Percentiles rank a stretch among this genome's conserved stretches.
Evolutionary conservation across 2,888 invertebrate genomes (phyloP).

Genomic region (Cryptus armator): DNA sequence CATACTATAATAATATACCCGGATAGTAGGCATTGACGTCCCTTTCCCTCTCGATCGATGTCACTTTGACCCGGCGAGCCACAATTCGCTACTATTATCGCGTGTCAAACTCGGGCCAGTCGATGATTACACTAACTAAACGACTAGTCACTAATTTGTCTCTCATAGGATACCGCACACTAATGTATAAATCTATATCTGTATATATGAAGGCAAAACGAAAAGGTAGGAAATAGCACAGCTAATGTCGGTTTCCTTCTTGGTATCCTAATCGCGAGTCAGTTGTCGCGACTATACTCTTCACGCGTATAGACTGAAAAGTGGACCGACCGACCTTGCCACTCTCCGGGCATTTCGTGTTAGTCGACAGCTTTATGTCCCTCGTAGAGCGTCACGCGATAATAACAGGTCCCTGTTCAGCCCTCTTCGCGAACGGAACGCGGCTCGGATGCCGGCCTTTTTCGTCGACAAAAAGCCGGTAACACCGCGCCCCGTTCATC

Average conservation of each 20-base stretch:
- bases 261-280: constrained; percentile 17
- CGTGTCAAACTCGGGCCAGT: constrained; percentile 37
- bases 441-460: constrained; percentile 9
- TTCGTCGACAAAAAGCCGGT: constrained; percentile 72
- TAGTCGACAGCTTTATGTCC: constrained; percentile 73
- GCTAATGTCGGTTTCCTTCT: constrained; percentile 1
- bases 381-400: constrained; percentile 76
- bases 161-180: not conserved
- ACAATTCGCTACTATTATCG: constrained; percentile 25
- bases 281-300: not conserved
- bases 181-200: not conserved
- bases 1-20: constrained; percentile 32
- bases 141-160: constrained; percentile 65
- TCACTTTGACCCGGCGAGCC: constrained; percentile 38
- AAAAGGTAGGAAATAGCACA: not conserved
- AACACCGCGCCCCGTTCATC: constrained; percentile 62
- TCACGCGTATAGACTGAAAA: constrained; percentile 27
- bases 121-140: constrained; percentile 64
- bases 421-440: constrained; percentile 36
- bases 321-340: constrained; percentile 60
- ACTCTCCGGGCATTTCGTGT: constrained; percentile 43
- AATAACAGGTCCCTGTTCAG: constrained; percentile 75
- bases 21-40: not conserved
- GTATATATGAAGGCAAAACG: not conserved
- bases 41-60: not conserved